Percentiles rank a stretch among this genome's conserved stretches.
Conservation (phyloP, 2,113 vertebrate genomes). For the Arenaria interpres region DNA sequence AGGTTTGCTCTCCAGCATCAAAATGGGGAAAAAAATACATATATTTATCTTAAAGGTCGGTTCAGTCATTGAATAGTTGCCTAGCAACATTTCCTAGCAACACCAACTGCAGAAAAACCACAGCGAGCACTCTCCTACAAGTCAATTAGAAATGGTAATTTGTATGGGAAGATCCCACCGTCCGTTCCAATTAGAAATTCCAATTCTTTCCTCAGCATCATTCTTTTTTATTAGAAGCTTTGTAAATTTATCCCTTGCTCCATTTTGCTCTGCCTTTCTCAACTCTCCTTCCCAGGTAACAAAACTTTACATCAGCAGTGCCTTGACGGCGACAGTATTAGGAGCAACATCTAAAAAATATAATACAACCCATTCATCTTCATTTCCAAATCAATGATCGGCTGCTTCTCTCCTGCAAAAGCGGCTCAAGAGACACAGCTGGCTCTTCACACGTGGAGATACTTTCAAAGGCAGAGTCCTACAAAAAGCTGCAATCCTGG, state of each 20-base stretch:
- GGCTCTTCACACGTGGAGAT: not conserved
- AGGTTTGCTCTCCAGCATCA: conserved; percentile 42
- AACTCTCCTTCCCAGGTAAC: not conserved
- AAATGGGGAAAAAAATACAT: conserved; percentile 55
- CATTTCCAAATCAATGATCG: not conserved
- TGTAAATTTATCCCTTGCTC: not conserved
- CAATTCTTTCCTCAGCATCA: not conserved
- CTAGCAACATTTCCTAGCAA: conserved; percentile 71
- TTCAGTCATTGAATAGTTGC: conserved; percentile 61
- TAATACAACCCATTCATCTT: not conserved
- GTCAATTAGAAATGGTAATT: conserved; percentile 70
- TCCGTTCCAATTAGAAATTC: conserved; percentile 4
- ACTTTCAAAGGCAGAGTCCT: not conserved
- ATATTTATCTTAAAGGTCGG: conserved; percentile 69
- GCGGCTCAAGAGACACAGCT: not conserved
- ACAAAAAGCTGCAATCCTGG: not conserved
- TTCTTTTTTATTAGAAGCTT: not conserved
- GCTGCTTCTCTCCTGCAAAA: not conserved
- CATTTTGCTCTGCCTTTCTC: not conserved
- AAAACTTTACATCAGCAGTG: not conserved
- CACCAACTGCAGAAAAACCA: conserved; percentile 42
- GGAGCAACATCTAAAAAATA: conserved; percentile 2
- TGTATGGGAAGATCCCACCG: conserved; percentile 31
- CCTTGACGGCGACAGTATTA: rapidly evolving
- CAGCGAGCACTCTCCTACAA: conserved; percentile 31